Percentiles rank a stretch among this genome's conserved stretches.
phyloP scores from a whole-genome alignment of 1,140 invertebrate species.

The Lepidotrigona ventralis region DNA sequence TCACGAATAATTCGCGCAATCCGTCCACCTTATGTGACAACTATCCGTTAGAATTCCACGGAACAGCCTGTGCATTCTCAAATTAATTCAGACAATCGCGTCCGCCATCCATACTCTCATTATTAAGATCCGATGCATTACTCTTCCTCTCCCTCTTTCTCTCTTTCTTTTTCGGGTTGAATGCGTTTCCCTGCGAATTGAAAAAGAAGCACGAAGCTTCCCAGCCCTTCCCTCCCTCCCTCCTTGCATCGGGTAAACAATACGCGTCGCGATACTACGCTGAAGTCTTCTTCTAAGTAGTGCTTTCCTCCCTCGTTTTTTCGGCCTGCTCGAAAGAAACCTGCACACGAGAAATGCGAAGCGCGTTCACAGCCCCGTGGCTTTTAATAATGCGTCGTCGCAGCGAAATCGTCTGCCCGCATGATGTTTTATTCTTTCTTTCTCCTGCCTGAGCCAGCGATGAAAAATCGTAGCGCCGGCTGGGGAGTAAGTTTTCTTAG shows the following conservation, averaged over 20 bases:
- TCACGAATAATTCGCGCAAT: too few species aligned
- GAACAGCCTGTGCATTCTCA: background rate
- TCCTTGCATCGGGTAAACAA: slow-evolving; percentile 15
- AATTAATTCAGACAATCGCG: background rate
- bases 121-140: slow-evolving; percentile 33
- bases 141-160: background rate
- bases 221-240: background rate
- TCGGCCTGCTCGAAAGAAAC: background rate
- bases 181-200: background rate
- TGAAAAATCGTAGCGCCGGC: background rate
- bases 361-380: background rate
- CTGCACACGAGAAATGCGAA: slow-evolving; percentile 10
- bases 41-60: background rate
- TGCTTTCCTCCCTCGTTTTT: slow-evolving; percentile 5
- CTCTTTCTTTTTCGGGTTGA: background rate
- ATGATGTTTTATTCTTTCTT: background rate
- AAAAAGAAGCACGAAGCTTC: background rate
- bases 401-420: background rate
- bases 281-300: slow-evolving; percentile 12
- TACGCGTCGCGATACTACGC: slow-evolving; percentile 15
- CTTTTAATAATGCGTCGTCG: slow-evolving; percentile 24
- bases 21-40: background rate
- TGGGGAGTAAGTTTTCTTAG: background rate
- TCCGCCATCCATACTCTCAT: background rate
- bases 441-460: background rate